phyloP scores from a whole-genome alignment of 1,140 invertebrate genomes.

The Schlechtendalia chinensis region DNA sequence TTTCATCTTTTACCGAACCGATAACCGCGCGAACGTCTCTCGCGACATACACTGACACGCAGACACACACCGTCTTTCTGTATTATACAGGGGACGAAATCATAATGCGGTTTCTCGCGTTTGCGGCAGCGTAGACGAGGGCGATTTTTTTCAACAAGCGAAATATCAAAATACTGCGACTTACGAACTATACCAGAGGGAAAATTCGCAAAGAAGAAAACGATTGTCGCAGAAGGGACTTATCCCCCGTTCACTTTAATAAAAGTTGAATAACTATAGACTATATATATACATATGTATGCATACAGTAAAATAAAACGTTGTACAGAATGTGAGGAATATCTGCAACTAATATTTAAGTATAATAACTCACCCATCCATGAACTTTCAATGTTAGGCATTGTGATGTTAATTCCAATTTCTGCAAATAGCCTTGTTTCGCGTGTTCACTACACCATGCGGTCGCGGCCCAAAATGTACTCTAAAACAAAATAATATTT shows the following conservation, averaged over 20 bases:
- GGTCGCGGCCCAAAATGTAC: background rate
- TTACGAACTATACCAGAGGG: too few relatives aligned
- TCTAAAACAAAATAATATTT: conserved; percentile 16
- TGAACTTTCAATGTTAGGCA: background rate
- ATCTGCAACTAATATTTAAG: background rate
- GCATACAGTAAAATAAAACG: background rate
- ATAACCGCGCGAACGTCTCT: too few relatives aligned
- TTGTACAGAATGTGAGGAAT: background rate
- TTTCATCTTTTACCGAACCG: too few relatives aligned
- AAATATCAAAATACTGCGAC: too few relatives aligned
- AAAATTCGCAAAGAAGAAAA: background rate
- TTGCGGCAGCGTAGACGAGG: too few relatives aligned
- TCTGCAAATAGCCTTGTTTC: background rate
- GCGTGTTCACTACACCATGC: background rate
- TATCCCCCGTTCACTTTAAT: background rate
- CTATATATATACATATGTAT: background rate
- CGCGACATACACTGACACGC: too few relatives aligned
- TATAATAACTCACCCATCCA: conserved; percentile 15
- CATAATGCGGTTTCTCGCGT: too few relatives aligned
- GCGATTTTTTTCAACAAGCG: too few relatives aligned
- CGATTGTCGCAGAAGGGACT: background rate
- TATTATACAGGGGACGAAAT: too few relatives aligned
- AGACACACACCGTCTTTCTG: too few relatives aligned
- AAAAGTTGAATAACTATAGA: background rate
- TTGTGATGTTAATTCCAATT: background rate